A percentile compares a stretch with the other conserved stretches of the same genome.
These are phyloP conservation scores for Eupithecia abbreviata DNA, from an alignment of 2,888 invertebrate genomes.

Conservation along the genomic window DNA sequence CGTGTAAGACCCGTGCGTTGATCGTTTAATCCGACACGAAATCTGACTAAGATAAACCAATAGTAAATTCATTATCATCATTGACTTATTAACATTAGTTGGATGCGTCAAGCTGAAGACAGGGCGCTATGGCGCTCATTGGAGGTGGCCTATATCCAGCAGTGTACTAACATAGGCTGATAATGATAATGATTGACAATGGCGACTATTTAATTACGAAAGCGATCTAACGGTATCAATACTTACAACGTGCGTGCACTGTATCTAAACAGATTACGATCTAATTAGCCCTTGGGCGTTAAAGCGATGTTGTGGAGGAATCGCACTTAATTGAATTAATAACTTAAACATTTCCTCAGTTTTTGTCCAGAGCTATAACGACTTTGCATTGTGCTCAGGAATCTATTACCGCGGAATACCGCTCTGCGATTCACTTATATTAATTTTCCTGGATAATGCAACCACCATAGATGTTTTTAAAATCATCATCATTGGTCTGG, in stretches of 20 bases:
- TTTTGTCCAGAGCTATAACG: constrained; percentile 12
- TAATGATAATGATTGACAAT: too few relatives aligned
- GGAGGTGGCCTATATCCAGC: too few relatives aligned
- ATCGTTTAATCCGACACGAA: too few relatives aligned
- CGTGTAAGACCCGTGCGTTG: too few relatives aligned
- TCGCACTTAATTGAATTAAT: constrained; percentile 22
- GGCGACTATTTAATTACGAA: neutral
- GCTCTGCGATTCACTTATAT: neutral
- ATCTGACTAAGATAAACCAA: too few relatives aligned
- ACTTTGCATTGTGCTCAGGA: neutral
- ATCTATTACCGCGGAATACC: neutral
- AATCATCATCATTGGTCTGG: too few relatives aligned
- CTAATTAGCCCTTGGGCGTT: constrained; percentile 16
- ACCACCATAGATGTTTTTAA: too few relatives aligned
- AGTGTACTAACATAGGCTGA: too few relatives aligned
- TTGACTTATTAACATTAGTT: too few relatives aligned
- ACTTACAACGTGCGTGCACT: constrained; percentile 3
- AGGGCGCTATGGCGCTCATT: too few relatives aligned
- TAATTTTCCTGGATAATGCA: neutral
- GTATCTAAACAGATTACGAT: constrained; percentile 14
- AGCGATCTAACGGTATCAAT: neutral
- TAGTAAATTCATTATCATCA: too few relatives aligned
- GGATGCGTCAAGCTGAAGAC: too few relatives aligned
- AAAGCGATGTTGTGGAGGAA: constrained; percentile 17
- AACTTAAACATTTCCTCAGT: neutral